Percentiles rank a stretch among this genome's conserved stretches.
These are phyloP conservation scores for Antedon bifida DNA, from an alignment of 35 echinoderm and acorn worm species.

Conservation along the genomic window DNA sequence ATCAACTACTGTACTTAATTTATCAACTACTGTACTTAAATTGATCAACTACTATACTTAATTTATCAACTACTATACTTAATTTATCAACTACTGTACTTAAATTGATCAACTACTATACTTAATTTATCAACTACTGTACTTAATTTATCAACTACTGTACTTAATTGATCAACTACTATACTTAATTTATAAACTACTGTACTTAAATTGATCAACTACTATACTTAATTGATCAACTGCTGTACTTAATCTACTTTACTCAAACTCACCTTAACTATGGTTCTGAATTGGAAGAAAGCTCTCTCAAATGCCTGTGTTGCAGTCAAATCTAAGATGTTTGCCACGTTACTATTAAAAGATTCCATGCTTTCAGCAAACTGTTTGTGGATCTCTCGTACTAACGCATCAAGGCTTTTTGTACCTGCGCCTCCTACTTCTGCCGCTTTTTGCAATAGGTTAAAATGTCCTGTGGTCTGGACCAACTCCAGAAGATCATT, in stretches of 20 bases:
- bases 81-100: too few species aligned
- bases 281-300: constrained; percentile 86
- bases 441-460: constrained; percentile 77
- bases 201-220: too few species aligned
- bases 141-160: too few species aligned
- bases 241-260: too few species aligned
- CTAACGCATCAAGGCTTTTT: constrained; percentile 83
- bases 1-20: too few species aligned
- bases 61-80: too few species aligned
- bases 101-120: too few species aligned
- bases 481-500: constrained; percentile 89
- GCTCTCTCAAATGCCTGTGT: constrained; percentile 87
- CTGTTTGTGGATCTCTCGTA: constrained; percentile 82
- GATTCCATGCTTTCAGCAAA: constrained; percentile 61
- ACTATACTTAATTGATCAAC: too few species aligned
- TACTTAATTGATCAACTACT: too few species aligned
- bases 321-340: constrained; percentile 73
- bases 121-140: too few species aligned
- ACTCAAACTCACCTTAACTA: constrained; percentile 72
- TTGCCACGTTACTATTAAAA: constrained; percentile 53
- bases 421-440: constrained; percentile 95
- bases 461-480: constrained; percentile 90
- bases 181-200: too few species aligned
- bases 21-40: background rate
- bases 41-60: too few species aligned